Conservation (phyloP, 2,797 vertebrate species). For the Peromyscus aztecus region DNA sequence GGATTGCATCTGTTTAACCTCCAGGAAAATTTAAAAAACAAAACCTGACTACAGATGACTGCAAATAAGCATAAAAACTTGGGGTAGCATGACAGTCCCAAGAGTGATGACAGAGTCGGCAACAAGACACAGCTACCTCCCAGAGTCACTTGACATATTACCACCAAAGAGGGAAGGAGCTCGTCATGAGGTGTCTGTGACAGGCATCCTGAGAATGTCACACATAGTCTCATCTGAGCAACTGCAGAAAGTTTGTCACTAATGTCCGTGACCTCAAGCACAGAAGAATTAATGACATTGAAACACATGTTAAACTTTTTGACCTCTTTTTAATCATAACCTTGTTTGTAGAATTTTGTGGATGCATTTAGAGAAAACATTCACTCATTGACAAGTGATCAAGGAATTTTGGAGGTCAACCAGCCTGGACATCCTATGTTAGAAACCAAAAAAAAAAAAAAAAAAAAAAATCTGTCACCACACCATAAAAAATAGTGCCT, state of each 20-base stretch:
- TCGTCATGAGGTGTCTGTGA: too few species aligned
- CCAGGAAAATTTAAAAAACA: conserved; percentile 1
- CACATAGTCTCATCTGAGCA: background rate
- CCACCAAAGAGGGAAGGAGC: background rate
- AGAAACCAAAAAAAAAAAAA: background rate
- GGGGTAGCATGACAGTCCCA: background rate
- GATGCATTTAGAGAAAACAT: background rate
- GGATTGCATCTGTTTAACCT: conserved; percentile 30
- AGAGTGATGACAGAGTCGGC: background rate
- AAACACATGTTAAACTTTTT: background rate
- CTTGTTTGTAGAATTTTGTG: background rate
- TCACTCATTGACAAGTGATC: background rate
- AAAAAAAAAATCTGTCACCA: conserved; percentile 22
- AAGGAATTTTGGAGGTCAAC: background rate
- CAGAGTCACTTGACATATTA: background rate
- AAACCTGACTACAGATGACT: conserved; percentile 26
- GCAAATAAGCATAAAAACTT: conserved; percentile 13
- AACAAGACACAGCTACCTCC: background rate
- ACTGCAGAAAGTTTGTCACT: background rate
- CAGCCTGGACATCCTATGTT: background rate
- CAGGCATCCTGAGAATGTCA: background rate
- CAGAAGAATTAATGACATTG: background rate
- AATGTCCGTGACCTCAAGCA: background rate
- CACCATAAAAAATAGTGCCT: background rate
- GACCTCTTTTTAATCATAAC: background rate